Evolutionary conservation across 1,140 invertebrate species (phyloP).

Genomic region (Drosophila sechellia): DNA sequence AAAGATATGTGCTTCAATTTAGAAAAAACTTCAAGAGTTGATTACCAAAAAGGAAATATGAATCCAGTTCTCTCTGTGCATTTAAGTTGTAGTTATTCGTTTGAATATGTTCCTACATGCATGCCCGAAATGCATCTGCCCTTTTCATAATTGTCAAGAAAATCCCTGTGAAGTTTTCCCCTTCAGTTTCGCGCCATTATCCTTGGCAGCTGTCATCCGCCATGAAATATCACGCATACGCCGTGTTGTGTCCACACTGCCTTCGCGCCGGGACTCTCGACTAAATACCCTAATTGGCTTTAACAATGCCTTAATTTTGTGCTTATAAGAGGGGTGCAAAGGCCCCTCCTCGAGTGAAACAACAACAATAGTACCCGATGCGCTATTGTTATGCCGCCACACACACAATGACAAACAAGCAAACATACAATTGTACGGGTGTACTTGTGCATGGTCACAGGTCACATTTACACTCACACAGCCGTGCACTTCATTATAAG

Average conservation of each 20-base stretch:
- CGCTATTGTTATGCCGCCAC: constrained; percentile 58
- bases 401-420: constrained; percentile 20
- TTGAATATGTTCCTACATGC: no score
- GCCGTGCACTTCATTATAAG: constrained; percentile 70
- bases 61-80: no score
- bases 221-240: constrained; percentile 64
- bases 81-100: no score
- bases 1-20: no score
- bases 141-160: not conserved
- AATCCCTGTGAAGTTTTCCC: constrained; percentile 18
- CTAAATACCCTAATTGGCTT: constrained; percentile 77
- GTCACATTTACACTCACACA: constrained; percentile 42
- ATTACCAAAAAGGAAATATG: no score
- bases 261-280: constrained; percentile 28
- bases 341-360: constrained; percentile 35
- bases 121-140: constrained; percentile 3
- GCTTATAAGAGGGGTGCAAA: constrained; percentile 26
- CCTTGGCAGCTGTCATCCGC: constrained; percentile 28
- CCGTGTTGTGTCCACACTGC: constrained; percentile 40
- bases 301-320: constrained; percentile 76
- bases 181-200: constrained; percentile 26
- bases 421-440: constrained; percentile 12
- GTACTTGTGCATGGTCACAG: constrained; percentile 55
- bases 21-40: no score
- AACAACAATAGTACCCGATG: constrained; percentile 57